phyloP scores from a whole-genome alignment of 2,888 invertebrate genomes.

The Mallateleia sp. region DNA sequence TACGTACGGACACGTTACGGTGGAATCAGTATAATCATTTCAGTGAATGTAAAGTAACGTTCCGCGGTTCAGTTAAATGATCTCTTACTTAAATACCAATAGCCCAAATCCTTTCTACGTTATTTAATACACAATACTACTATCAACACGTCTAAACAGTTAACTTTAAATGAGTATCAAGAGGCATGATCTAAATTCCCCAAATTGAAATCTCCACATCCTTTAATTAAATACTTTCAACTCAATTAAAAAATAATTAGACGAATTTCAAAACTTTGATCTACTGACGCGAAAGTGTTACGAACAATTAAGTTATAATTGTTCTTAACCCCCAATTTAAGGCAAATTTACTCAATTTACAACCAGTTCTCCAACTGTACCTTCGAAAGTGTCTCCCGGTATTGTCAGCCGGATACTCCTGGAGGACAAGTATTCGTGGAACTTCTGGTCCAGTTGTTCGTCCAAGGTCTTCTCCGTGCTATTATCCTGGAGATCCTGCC shows the following conservation, averaged over 20 bases:
- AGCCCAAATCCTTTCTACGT: conserved; percentile 14
- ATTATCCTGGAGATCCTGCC: conserved; percentile 77
- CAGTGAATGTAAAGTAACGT: conserved; percentile 6
- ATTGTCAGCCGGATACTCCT: conserved; percentile 88
- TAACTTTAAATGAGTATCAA: conserved; percentile 14
- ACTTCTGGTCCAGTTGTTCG: conserved; percentile 87
- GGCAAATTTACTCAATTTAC: too few species aligned
- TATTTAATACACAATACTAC: neutral
- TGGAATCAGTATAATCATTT: neutral
- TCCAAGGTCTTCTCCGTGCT: conserved; percentile 85
- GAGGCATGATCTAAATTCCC: neutral
- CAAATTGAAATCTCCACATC: neutral
- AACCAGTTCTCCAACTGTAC: conserved; percentile 83
- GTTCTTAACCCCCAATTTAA: too few species aligned
- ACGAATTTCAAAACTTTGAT: too few species aligned
- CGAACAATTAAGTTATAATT: too few species aligned
- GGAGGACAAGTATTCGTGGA: conserved; percentile 87
- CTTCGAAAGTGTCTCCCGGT: conserved; percentile 88
- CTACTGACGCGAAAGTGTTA: too few species aligned
- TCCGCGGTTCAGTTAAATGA: neutral
- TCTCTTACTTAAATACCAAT: conserved; percentile 19
- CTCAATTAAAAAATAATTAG: too few species aligned
- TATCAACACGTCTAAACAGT: neutral
- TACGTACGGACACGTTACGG: too few species aligned
- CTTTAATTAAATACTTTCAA: neutral